These are phyloP conservation scores for Chloroceryle inda DNA, from an alignment of 2,797 vertebrate species.

Conservation along the genomic window DNA sequence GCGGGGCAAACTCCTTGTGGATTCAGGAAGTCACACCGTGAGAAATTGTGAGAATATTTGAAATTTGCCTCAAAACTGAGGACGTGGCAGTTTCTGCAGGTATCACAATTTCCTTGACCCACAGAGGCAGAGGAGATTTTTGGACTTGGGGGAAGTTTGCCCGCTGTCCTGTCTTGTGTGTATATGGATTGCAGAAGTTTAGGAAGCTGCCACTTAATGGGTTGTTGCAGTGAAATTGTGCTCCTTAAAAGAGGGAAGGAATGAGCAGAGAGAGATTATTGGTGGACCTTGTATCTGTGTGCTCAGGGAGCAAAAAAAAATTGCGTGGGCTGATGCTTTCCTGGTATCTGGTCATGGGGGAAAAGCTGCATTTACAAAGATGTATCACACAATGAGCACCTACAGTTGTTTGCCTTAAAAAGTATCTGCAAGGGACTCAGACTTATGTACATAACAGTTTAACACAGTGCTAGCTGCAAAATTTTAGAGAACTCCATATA, in stretches of 20 bases:
- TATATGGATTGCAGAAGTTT: background rate
- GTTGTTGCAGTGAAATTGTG: background rate
- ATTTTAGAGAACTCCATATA: background rate
- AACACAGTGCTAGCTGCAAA: background rate
- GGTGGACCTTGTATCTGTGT: background rate
- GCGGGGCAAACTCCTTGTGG: background rate
- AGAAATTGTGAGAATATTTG: background rate
- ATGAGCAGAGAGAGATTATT: background rate
- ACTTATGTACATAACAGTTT: rapidly evolving
- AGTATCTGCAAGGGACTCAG: background rate
- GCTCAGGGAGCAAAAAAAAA: background rate
- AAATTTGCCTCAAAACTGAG: background rate
- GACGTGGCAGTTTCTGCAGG: background rate
- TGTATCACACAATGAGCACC: background rate
- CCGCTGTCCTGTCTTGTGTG: background rate
- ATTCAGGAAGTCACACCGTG: background rate
- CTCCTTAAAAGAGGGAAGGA: background rate
- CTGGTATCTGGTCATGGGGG: background rate
- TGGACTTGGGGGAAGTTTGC: background rate
- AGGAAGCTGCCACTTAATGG: background rate
- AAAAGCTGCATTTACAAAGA: background rate
- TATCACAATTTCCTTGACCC: background rate
- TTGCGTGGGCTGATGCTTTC: background rate
- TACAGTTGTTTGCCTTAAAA: background rate
- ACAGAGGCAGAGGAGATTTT: background rate